Base-by-base conservation (phyloP, 2,113 vertebrate species). In the Phaethornis superciliosus region DNA sequence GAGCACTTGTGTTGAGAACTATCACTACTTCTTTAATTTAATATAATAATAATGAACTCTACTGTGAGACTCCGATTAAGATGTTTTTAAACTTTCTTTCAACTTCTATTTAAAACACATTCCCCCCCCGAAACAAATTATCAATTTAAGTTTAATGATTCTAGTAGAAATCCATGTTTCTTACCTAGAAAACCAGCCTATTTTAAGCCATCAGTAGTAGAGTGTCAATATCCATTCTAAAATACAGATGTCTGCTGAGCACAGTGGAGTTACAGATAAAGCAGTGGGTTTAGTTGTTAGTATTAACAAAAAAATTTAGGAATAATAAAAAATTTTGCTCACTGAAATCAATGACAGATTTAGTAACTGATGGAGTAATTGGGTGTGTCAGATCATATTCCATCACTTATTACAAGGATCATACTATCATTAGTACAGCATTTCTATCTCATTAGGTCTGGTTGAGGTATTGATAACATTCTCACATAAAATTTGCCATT, bases 401-500 rank as follows among this genome's bases (percentile, higher is more conserved):
- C 35, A 49, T 17, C 47, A 52, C 37, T 58, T 70, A 40, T 40
- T 70, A 59, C 27, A 63, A 72, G 71, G 55, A 47, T 37, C 33
- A 35, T 18, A 8, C 23, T 64, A 11, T 18, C 18, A 10, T 80
- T 69, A 49, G 52, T 37, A 56, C 47, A 78, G 51, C 27, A 70
- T 60, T 94, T 94, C 60, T 80, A 2, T 33, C 37, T 82, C 49
- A 35, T 85, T 35, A 69, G 51, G 70, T 81, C 35, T 52, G 30
- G 69, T 23, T 55, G 35, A 92, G 87, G n/a, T 54, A 20, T 67
- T 19, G 42, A 33, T 70, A 52, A 69, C 27, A 35, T 81, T 7
- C 32, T 95, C 40, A 64, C 12, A 18, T 47, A 85, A 89, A 93
- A 55, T 51, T 92, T 95, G 70, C 42, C 81, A 87, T 85, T 78